phyloP scores from a whole-genome alignment of 2,888 invertebrate genomes.

The Aromia moschata region DNA sequence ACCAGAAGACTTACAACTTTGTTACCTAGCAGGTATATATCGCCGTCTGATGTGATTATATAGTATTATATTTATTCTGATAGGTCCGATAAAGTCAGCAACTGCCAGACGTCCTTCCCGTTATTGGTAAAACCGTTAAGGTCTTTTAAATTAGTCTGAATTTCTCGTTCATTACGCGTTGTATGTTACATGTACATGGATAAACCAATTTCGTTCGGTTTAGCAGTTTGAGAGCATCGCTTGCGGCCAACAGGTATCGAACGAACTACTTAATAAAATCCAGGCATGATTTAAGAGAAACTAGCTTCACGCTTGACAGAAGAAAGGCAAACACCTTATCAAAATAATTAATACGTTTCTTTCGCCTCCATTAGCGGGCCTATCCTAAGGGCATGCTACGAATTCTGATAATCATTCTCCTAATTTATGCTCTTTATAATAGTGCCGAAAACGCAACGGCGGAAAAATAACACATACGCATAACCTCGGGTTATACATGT shows the following conservation, averaged over 20 bases:
- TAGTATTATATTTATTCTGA: too few species aligned
- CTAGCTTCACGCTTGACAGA: not conserved
- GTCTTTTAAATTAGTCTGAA: too few species aligned
- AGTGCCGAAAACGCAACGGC: not conserved
- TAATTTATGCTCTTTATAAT: not conserved
- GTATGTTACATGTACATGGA: too few species aligned
- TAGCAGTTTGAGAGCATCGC: not conserved
- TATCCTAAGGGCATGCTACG: not conserved
- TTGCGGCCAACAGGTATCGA: not conserved
- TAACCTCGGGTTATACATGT: not conserved
- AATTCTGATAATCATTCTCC: not conserved
- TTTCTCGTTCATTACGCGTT: not conserved
- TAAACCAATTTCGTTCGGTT: not conserved
- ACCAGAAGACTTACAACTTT: too few species aligned
- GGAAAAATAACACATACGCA: not conserved
- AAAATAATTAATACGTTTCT: conserved; percentile 1
- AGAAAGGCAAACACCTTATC: conserved; percentile 4
- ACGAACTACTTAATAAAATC: not conserved
- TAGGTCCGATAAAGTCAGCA: too few species aligned
- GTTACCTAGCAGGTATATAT: too few species aligned
- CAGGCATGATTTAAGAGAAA: not conserved
- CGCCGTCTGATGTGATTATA: too few species aligned
- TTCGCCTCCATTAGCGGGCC: conserved; percentile 2
- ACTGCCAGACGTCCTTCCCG: not conserved
- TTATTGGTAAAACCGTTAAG: not conserved